These are phyloP conservation scores for Apodemia hepburni DNA, from an alignment of 2,888 invertebrate genomes.

Conservation along the genomic window DNA sequence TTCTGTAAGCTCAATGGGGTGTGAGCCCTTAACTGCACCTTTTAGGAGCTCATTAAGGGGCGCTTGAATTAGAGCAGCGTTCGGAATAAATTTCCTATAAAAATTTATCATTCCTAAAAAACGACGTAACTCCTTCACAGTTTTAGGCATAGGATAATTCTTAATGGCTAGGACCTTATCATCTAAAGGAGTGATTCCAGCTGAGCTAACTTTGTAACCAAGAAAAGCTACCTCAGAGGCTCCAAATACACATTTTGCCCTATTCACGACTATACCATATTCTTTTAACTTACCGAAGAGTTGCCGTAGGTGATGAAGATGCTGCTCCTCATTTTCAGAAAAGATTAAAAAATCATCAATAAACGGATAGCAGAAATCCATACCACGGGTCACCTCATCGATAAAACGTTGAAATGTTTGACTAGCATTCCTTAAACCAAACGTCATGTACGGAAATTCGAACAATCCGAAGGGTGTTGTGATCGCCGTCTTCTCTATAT, in stretches of 20 bases:
- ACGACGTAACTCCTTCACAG: background rate
- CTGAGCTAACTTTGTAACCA: background rate
- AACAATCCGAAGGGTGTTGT: slow-evolving; percentile 2
- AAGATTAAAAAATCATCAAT: background rate
- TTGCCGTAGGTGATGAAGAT: background rate
- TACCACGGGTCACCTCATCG: background rate
- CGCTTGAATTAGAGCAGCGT: background rate
- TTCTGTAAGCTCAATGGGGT: background rate
- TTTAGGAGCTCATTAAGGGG: slow-evolving; percentile 1
- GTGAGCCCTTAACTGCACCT: background rate
- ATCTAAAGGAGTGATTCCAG: background rate
- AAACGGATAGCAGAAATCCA: background rate
- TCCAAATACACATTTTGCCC: background rate
- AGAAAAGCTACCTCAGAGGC: background rate
- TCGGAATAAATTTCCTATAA: background rate
- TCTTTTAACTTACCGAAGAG: background rate
- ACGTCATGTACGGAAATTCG: background rate
- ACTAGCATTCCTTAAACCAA: background rate
- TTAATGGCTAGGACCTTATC: background rate
- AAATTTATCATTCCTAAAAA: background rate
- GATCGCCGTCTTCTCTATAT: background rate
- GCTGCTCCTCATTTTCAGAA: background rate
- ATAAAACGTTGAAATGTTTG: background rate
- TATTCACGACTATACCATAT: background rate
- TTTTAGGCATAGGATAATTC: background rate